Conservation (phyloP, 2,888 invertebrate genomes). For the Aleiodes alternator region DNA sequence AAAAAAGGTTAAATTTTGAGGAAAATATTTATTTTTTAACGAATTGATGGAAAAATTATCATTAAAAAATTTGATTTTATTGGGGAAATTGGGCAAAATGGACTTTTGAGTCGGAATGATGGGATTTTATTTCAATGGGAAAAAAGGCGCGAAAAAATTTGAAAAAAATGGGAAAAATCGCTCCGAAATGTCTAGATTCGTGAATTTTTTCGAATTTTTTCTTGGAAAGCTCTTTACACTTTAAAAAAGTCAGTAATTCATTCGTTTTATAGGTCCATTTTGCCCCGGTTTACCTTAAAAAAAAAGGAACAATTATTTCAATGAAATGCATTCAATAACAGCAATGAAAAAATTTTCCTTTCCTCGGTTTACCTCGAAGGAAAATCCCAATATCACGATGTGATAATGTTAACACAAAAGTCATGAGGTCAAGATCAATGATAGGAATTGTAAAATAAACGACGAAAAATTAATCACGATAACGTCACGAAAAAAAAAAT, state of each 20-base stretch:
- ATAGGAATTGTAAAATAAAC: neutral
- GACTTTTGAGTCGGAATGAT: no score
- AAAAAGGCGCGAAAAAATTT: neutral
- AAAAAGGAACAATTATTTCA: neutral
- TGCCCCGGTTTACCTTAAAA: no score
- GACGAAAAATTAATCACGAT: no score
- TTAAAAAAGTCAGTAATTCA: no score
- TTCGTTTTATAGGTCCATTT: no score
- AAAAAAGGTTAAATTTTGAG: neutral
- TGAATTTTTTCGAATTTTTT: no score
- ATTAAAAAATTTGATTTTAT: neutral
- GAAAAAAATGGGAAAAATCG: neutral
- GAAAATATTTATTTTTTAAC: no score
- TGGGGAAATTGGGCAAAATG: no score
- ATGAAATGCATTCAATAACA: neutral
- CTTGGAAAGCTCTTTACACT: no score
- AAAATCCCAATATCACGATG: conserved; percentile 1
- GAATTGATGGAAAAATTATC: neutral
- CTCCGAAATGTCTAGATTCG: no score
- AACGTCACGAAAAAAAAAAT: no score
- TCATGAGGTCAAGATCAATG: conserved; percentile 20
- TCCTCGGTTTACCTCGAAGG: neutral
- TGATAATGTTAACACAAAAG: neutral
- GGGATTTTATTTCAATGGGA: no score
- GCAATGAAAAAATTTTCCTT: neutral